phyloP scores from a whole-genome alignment of 2,113 vertebrate species.

The Malurus alboscapulatus region DNA sequence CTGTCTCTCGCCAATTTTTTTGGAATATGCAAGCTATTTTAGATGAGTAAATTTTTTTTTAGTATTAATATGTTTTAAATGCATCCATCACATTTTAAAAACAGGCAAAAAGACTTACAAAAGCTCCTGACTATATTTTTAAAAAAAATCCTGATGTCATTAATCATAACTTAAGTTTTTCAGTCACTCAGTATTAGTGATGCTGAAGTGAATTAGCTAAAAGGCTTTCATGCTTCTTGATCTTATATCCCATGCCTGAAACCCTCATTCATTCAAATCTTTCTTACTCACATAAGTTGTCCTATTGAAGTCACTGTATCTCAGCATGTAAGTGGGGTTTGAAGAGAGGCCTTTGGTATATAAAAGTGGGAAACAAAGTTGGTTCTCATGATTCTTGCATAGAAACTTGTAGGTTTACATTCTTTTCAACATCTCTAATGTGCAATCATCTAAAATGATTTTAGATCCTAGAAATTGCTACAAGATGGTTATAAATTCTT shows the following conservation, averaged over 20 bases:
- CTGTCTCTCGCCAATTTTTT: background rate
- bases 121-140: background rate
- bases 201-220: slow-evolving; percentile 53
- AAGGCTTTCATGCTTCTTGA: slow-evolving; percentile 60
- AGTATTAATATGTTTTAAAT: slow-evolving; percentile 2
- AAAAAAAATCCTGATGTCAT: background rate
- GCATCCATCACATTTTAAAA: background rate
- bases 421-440: slow-evolving; percentile 62
- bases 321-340: slow-evolving; percentile 11
- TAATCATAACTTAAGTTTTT: slow-evolving; percentile 49
- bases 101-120: background rate
- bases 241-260: slow-evolving; percentile 37
- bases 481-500: slow-evolving; percentile 78
- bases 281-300: slow-evolving; percentile 3
- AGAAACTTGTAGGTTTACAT: slow-evolving; percentile 58
- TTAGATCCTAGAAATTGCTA: slow-evolving; percentile 69
- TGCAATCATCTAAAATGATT: slow-evolving; percentile 63
- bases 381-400: slow-evolving; percentile 44
- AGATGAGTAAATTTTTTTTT: background rate
- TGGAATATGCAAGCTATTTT: background rate
- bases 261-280: slow-evolving; percentile 13
- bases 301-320: slow-evolving; percentile 40
- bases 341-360: slow-evolving; percentile 1
- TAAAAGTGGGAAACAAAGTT: background rate
- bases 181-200: slow-evolving; percentile 35